Evolutionary conservation across 2,888 invertebrate species (phyloP), one percentile per base, ranked within the genome.

Genomic region (Gari tellinella): DNA sequence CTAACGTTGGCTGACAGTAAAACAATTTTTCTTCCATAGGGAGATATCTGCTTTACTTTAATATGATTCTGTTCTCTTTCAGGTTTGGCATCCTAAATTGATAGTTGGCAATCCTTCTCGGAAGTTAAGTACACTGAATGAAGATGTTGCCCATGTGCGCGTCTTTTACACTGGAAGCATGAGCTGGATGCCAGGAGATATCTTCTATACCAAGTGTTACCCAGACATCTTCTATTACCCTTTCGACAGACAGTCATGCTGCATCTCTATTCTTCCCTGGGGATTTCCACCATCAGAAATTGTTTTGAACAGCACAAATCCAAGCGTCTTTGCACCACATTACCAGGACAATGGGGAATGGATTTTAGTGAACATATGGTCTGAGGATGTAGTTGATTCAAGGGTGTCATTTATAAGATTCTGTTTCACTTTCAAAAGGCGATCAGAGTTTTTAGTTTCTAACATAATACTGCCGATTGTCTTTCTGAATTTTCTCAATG

Each of bases 321-420:
- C 49, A 3, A 21, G 53, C 4, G 48, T 64, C 17, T 17, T 41
- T 23, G 52, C 26, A 1, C 17, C 49, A 4, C 64, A 60, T 21
- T 68, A 67, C 58, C 21, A 46, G 19, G 64, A 73, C 23, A 68
- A 64, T 38, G 73, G 73, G 2, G 73, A 73, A 43, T 73, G 73
- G 73, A 25, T 23, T 12, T 25, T 68, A 19, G 26, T 46, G 25
- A n/a, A 12, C 4, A 51, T 63, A 5, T 19, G 38, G 2, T 52
- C 53, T 12, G 17, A 19, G 15, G 21, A 46, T 3, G 46, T 41
- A 26, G 51, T 21, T 12, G 7, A 31, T 31, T 31, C n/a, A 12
- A 31, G 26, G 1, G 31, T 52, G 14, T 52, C 52, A 31, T 26
- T 31, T 15, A 31, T n/a, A 1, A 17, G 31, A 4, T 52, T 52